These are phyloP conservation scores for Branchipolynoe longqiensis DNA, from an alignment of 2,888 invertebrate species.

Conservation along the genomic window DNA sequence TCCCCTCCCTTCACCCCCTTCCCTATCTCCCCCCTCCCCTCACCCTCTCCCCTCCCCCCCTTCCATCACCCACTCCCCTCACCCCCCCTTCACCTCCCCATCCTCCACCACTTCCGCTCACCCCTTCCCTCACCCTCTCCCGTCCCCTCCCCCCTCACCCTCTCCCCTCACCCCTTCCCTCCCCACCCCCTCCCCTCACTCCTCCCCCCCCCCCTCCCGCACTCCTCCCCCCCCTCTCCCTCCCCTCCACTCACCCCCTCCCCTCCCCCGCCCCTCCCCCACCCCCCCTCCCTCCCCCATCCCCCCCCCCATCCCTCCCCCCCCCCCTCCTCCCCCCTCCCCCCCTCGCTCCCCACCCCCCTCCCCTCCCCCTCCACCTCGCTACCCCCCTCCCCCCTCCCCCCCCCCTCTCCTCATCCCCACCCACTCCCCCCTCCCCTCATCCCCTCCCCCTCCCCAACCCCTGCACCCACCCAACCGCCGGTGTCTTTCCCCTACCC, in stretches of 20 bases:
- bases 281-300: neutral
- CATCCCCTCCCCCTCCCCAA: neutral
- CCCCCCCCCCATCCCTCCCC: neutral
- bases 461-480: neutral
- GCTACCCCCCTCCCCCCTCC: neutral
- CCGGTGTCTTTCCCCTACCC: neutral
- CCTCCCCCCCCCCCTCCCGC: neutral
- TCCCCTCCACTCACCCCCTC: neutral
- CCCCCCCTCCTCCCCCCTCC: neutral
- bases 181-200: neutral
- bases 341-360: neutral
- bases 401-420: neutral
- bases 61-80: slow-evolving; percentile 2
- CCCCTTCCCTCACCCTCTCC: neutral
- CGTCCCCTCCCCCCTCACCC: neutral
- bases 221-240: neutral
- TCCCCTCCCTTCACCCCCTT: neutral
- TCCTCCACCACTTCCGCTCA: neutral
- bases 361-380: neutral
- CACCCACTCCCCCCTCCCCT: neutral
- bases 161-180: neutral
- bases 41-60: neutral
- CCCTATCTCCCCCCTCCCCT: neutral
- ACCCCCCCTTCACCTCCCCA: neutral
- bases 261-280: neutral